Base-by-base conservation (phyloP, 2,113 vertebrate species). In the Sitta europaea region DNA sequence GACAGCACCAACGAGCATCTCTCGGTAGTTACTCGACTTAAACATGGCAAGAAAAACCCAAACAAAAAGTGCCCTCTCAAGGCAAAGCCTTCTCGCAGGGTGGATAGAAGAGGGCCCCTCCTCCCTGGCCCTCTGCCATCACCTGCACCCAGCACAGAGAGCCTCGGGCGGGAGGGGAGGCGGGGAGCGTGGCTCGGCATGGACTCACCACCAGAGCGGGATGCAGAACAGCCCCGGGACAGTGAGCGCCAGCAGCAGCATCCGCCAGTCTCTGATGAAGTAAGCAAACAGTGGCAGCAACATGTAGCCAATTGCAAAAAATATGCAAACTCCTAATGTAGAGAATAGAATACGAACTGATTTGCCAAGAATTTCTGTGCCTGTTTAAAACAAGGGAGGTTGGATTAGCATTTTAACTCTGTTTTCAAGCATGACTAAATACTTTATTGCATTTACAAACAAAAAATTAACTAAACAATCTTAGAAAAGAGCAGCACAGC, bases 141-240 rank as follows among this genome's bases (percentile, higher is more conserved):
- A 33, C 33, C 61, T 61, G 42, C 18, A 29, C 36, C 61, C 36
- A 29, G 51, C 21, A 12, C 5, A 21, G 8, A 11, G 35, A 50
- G 65, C 48, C 6, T 7, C 31, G 4, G 47, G 54, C 1, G 2
- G 48, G 61, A 40, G 58, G 62, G 54, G 65, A 40, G 76, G 29
- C 29, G 58, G 66, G 77, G 17, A 70, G 65, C 4, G 19, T 6
- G 80, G 73, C 59, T 76, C 3, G 54, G 62, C 62, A 27, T 2
- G 66, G 77, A 97, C 99, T 98, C 97, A 99, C 99, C 99, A 99
- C 99, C 99, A 99, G 14, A 99, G 94, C 28, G 96, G 98, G 13
- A 97, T 21, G 79, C 93, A 98, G 48, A 99, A 75, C 70, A 98
- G 88, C 47, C 98, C 97, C 0, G 99, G 98, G 51, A 98, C 2